These are phyloP conservation scores for Cricetomys ansorgei DNA, from an alignment of 2,113 vertebrate species.

Conservation along the genomic window DNA sequence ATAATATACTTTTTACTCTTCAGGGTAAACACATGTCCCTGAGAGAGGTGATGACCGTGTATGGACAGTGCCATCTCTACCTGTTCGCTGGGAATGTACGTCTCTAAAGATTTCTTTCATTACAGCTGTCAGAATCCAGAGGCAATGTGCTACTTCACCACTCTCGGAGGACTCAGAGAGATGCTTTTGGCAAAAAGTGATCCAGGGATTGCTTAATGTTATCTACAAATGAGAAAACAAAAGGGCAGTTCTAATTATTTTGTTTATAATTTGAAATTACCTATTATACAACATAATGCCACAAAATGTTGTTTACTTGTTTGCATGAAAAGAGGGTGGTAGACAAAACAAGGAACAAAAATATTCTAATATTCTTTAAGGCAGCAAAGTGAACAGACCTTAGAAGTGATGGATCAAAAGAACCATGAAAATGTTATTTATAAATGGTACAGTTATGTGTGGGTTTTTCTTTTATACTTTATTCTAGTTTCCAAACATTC, in stretches of 20 bases:
- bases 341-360: not conserved
- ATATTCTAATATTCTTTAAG: constrained; percentile 47
- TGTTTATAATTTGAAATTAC: not conserved
- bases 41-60: not conserved
- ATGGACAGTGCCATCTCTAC: constrained; percentile 64
- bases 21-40: constrained; percentile 27
- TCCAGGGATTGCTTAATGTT: constrained; percentile 86
- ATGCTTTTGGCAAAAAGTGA: constrained; percentile 83
- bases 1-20: not conserved
- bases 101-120: constrained; percentile 88
- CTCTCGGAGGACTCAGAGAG: constrained; percentile 80
- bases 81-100: constrained; percentile 73
- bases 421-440: constrained; percentile 21
- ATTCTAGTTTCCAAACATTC: not conserved
- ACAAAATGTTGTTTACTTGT: not conserved
- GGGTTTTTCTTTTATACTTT: not conserved
- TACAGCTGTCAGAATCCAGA: constrained; percentile 87
- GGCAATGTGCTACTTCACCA: constrained; percentile 73
- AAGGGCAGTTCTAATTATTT: not conserved
- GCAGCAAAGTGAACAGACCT: not conserved
- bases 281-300: constrained; percentile 30
- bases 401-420: not conserved
- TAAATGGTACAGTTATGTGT: not conserved
- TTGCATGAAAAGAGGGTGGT: not conserved
- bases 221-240: constrained; percentile 80